phyloP scores from a whole-genome alignment of 2,888 invertebrate species.

The Nysson spinosus region DNA sequence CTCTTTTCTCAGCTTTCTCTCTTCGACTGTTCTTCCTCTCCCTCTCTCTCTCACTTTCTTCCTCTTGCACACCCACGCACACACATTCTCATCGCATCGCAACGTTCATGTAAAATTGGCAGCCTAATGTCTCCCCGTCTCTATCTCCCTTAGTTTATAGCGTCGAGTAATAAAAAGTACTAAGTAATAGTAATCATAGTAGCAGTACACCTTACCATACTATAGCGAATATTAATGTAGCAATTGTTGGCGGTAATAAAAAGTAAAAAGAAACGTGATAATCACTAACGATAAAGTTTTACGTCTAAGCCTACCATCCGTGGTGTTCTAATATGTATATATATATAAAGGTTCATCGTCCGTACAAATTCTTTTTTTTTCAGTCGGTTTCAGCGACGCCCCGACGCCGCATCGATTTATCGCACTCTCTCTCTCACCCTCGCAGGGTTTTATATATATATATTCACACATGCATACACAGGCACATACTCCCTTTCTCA shows the following conservation, averaged over 20 bases:
- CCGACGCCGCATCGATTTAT: constrained; percentile 40
- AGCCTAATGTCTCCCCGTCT: constrained; percentile 56
- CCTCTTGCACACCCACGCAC: too few species aligned
- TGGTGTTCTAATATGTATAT: constrained; percentile 10
- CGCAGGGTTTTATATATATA: neutral
- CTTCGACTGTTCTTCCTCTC: neutral
- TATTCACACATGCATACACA: neutral
- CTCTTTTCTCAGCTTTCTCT: constrained; percentile 1
- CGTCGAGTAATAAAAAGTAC: constrained; percentile 48
- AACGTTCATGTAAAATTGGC: constrained; percentile 55
- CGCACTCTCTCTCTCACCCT: constrained; percentile 1
- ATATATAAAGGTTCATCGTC: constrained; percentile 53
- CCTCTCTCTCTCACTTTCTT: neutral
- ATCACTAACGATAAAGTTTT: constrained; percentile 48
- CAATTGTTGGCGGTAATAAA: constrained; percentile 53
- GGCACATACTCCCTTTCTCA: neutral
- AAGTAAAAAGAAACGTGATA: constrained; percentile 58
- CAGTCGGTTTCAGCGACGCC: constrained; percentile 63
- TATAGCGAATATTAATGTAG: constrained; percentile 27
- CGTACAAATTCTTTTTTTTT: constrained; percentile 55
- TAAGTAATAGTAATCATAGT: constrained; percentile 43
- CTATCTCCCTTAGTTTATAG: constrained; percentile 45
- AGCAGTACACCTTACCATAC: constrained; percentile 37
- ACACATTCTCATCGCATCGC: too few species aligned
- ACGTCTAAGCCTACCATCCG: constrained; percentile 34